Evolutionary conservation across 1,140 invertebrate genomes (phyloP).

Genomic region (Drosophila funebris): DNA sequence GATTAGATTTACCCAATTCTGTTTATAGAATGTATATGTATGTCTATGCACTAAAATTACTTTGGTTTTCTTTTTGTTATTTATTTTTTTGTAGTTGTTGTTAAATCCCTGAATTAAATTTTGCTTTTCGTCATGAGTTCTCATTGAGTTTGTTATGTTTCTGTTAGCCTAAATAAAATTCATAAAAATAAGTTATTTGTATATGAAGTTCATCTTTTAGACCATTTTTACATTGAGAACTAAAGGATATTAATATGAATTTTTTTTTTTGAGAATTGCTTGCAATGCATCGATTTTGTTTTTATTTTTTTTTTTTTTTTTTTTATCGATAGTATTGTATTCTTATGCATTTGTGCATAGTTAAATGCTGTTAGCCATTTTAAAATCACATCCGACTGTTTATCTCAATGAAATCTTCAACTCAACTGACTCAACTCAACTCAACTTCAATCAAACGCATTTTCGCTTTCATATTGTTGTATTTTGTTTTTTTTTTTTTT

Average conservation of each 20-base stretch:
- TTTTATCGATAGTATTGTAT: slow-evolving; percentile 61
- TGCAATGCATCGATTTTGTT: slow-evolving; percentile 6
- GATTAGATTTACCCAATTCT: slow-evolving; percentile 29
- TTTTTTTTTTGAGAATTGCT: slow-evolving; percentile 26
- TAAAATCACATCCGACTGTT: slow-evolving; percentile 80
- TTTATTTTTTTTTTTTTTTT: slow-evolving; percentile 42
- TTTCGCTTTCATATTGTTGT: slow-evolving; percentile 23
- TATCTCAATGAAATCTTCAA: slow-evolving; percentile 57
- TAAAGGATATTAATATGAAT: slow-evolving; percentile 51
- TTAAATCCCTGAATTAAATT: slow-evolving; percentile 83
- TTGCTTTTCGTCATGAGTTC: slow-evolving; percentile 74
- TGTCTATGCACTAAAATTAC: slow-evolving; percentile 24
- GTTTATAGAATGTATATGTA: slow-evolving; percentile 40
- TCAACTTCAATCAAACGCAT: slow-evolving; percentile 10
- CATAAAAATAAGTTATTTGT: slow-evolving; percentile 77
- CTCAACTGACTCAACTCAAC: slow-evolving; percentile 16
- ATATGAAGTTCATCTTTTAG: slow-evolving; percentile 74
- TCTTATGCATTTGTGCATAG: slow-evolving; percentile 78
- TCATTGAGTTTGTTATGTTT: slow-evolving; percentile 60
- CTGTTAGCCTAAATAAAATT: slow-evolving; percentile 79
- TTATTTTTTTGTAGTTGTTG: slow-evolving; percentile 32
- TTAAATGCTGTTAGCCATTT: slow-evolving; percentile 81
- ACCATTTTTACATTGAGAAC: slow-evolving; percentile 76
- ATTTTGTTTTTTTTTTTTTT: slow-evolving; percentile 45
- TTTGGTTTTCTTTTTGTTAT: slow-evolving; percentile 35